phyloP scores from a whole-genome alignment of 1,140 invertebrate species.

The Subanguina moxae region DNA sequence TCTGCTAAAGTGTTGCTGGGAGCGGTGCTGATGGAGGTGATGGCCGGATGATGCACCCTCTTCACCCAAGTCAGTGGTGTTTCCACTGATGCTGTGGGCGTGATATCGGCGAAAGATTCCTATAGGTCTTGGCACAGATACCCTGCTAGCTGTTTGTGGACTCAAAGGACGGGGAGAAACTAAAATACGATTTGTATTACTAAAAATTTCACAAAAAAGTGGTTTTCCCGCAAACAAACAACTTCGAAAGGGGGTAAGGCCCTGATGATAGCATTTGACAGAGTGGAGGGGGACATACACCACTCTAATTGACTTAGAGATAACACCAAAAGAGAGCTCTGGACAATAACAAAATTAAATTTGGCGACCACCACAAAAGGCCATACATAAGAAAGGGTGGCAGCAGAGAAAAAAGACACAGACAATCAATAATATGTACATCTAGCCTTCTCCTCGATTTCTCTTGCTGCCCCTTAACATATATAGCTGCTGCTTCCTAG shows the following conservation, averaged over 20 bases:
- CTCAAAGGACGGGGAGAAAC: not conserved
- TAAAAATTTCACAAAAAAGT: no score
- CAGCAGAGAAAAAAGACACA: no score
- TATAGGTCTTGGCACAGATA: not conserved
- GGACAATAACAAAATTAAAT: no score
- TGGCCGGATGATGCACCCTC: not conserved
- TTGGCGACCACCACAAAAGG: no score
- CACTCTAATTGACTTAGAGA: conserved; percentile 1
- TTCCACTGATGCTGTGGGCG: not conserved
- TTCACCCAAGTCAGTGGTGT: not conserved
- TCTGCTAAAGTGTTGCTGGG: not conserved
- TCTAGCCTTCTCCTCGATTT: no score
- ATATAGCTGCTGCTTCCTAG: no score
- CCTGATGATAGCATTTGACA: no score
- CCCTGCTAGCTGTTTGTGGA: not conserved
- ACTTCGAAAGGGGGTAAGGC: no score
- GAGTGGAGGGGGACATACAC: not conserved
- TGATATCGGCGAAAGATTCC: not conserved
- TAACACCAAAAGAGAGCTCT: not conserved
- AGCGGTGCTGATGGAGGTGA: not conserved
- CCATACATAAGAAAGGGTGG: no score
- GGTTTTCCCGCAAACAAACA: no score
- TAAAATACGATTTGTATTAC: not conserved
- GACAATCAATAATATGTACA: no score
- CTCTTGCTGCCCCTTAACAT: no score